Evolutionary conservation across 1,140 invertebrate genomes (phyloP).

Genomic region (Vanessa tameamea): DNA sequence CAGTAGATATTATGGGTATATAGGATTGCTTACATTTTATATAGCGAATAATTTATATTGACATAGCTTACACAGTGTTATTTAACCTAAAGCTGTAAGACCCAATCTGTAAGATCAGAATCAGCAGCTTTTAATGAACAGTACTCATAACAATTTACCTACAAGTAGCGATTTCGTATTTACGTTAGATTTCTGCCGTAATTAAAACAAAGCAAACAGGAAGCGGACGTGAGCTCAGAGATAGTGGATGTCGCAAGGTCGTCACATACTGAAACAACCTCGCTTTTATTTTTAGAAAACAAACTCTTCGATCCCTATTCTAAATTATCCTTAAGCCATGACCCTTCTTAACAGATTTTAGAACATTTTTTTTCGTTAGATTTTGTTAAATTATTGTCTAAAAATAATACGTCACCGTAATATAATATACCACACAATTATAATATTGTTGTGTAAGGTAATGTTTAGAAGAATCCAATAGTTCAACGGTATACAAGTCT

Average conservation of each 20-base stretch:
- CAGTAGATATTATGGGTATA: too few species aligned
- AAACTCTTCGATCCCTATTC: constrained; percentile 35
- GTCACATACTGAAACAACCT: constrained; percentile 38
- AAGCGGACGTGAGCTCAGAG: constrained; percentile 49
- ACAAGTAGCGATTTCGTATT: background rate
- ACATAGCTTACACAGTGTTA: too few species aligned
- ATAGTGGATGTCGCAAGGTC: constrained; percentile 50
- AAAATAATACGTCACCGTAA: too few species aligned
- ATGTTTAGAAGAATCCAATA: too few species aligned
- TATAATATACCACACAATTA: too few species aligned
- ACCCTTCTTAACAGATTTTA: constrained; percentile 6
- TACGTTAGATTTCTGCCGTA: constrained; percentile 31
- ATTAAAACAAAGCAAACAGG: constrained; percentile 47
- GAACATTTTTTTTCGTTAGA: background rate
- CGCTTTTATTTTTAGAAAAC: constrained; percentile 55
- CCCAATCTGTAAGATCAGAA: too few species aligned
- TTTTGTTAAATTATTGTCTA: too few species aligned
- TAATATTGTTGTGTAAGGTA: too few species aligned
- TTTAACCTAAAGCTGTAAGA: too few species aligned
- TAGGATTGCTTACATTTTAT: too few species aligned
- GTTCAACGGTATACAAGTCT: too few species aligned
- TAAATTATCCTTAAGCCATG: constrained; percentile 40
- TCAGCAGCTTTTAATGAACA: background rate
- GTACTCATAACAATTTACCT: background rate
- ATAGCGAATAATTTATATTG: too few species aligned